Percentiles rank a stretch among this genome's conserved stretches.
phyloP scores from a whole-genome alignment of 2,797 vertebrate species.

The Lepus oiostolus region DNA sequence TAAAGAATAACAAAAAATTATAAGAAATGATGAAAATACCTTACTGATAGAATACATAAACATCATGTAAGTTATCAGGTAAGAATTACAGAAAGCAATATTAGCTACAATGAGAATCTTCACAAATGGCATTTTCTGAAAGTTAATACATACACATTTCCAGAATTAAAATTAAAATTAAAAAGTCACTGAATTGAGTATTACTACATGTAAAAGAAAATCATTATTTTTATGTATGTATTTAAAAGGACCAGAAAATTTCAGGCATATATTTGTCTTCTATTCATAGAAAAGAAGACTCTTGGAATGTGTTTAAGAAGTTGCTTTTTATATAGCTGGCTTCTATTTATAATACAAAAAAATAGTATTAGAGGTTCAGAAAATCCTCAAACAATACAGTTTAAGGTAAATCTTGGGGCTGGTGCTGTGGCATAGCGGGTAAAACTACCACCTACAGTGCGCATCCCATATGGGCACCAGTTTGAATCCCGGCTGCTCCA shows the following conservation, averaged over 20 bases:
- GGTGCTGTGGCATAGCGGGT: no score
- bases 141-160: constrained; percentile 46
- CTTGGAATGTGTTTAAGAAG: constrained; percentile 6
- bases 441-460: no score
- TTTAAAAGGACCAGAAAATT: constrained; percentile 52
- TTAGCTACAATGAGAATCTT: constrained; percentile 27
- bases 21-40: constrained; percentile 48
- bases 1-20: constrained; percentile 5
- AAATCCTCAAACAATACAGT: constrained; percentile 40
- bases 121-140: constrained; percentile 51
- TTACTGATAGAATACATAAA: constrained; percentile 26
- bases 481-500: no score
- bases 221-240: constrained; percentile 36
- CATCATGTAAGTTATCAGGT: background rate
- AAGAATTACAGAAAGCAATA: constrained; percentile 20
- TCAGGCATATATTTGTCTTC: constrained; percentile 32
- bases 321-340: background rate
- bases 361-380: constrained; percentile 11
- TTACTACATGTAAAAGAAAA: constrained; percentile 57
- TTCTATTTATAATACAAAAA: constrained; percentile 38
- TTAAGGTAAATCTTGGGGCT: constrained; percentile 22
- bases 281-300: constrained; percentile 44
- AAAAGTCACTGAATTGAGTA: constrained; percentile 56
- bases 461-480: no score
- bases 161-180: constrained; percentile 62